phyloP scores from a whole-genome alignment of 2,113 vertebrate species.

The Pygoscelis antarcticus region DNA sequence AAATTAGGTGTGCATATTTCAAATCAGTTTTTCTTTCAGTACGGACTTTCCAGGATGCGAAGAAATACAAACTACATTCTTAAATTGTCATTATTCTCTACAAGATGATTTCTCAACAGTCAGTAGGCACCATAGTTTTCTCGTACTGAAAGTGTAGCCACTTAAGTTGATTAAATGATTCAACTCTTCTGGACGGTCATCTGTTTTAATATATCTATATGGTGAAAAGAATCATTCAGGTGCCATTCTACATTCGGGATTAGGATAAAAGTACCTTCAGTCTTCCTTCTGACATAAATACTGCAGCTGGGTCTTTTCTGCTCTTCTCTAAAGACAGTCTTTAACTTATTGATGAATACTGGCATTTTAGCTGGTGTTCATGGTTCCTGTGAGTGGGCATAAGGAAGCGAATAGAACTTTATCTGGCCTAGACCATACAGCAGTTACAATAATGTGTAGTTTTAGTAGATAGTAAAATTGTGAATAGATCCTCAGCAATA shows the following conservation, averaged over 20 bases:
- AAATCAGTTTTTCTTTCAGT: neutral
- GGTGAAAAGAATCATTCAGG: neutral
- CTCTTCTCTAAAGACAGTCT: neutral
- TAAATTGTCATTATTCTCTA: neutral
- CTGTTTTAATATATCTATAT: neutral
- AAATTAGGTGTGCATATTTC: neutral
- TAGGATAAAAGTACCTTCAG: neutral
- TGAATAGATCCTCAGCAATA: neutral
- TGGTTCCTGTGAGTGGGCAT: neutral
- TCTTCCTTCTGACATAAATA: neutral
- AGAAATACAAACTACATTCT: neutral
- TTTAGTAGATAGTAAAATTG: neutral
- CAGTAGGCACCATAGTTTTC: neutral
- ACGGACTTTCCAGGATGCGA: accelerated
- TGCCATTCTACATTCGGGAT: neutral
- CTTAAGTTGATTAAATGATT: neutral
- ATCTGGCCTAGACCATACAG: neutral
- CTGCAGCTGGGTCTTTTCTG: neutral
- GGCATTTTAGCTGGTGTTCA: neutral
- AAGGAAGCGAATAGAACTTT: neutral
- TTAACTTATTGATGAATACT: neutral
- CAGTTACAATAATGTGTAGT: neutral
- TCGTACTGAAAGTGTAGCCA: neutral
- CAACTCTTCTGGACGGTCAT: neutral
- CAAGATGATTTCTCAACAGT: neutral